Conservation (phyloP, 2,113 vertebrate species). For the Gobiocypris rarus region DNA sequence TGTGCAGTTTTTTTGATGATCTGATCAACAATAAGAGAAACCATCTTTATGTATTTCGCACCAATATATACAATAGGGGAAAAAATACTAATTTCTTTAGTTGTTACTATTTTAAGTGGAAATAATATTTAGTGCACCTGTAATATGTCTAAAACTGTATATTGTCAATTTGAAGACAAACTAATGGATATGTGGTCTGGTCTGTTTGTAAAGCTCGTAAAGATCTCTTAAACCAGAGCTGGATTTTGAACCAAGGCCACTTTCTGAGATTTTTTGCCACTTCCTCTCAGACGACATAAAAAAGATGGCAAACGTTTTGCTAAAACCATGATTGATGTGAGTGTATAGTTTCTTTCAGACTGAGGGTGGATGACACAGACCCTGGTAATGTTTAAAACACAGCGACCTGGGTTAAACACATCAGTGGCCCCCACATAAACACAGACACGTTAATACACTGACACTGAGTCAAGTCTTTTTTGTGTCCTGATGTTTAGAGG, state of each 20-base stretch:
- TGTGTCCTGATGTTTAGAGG: not conserved
- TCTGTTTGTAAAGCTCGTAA: not conserved
- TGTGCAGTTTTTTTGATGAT: not conserved
- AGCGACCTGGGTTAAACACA: conserved; percentile 10
- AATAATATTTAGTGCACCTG: not conserved
- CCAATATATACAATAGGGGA: too few species aligned
- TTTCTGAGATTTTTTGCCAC: conserved; percentile 4
- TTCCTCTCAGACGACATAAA: conserved; percentile 45
- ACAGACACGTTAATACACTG: conserved; percentile 27
- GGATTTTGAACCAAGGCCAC: conserved; percentile 10
- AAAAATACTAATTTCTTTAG: not conserved
- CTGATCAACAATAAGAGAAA: not conserved
- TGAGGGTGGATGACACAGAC: conserved; percentile 40
- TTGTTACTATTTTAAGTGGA: not conserved
- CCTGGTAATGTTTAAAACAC: conserved; percentile 60
- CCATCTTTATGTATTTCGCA: too few species aligned
- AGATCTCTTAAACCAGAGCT: not conserved
- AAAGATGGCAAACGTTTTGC: conserved; percentile 35
- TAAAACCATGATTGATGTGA: conserved; percentile 59
- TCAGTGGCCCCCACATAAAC: conserved; percentile 6
- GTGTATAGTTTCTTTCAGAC: conserved; percentile 61
- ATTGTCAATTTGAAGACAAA: conserved; percentile 1
- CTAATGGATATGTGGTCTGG: not conserved
- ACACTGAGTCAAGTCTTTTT: conserved; percentile 30
- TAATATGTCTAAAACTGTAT: not conserved